A percentile compares a stretch with the other conserved stretches of the same genome.
These are phyloP conservation scores for Echinops telfairi DNA, from an alignment of 2,113 vertebrate genomes.

Conservation along the genomic window DNA sequence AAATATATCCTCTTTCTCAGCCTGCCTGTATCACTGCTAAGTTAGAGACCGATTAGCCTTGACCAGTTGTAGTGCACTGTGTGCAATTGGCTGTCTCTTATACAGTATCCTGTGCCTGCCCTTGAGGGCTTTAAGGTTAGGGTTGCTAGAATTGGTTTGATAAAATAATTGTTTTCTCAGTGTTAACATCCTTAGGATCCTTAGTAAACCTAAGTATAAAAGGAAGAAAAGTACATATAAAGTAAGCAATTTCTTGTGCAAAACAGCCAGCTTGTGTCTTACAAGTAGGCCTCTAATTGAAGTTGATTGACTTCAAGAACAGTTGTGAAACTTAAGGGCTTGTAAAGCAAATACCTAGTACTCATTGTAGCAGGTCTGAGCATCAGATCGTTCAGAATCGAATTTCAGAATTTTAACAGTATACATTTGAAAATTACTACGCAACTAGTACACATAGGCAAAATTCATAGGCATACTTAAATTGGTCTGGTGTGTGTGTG, in stretches of 20 bases:
- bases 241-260: constrained; percentile 53
- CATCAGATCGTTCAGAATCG: constrained; percentile 48
- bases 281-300: constrained; percentile 72
- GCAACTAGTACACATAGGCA: constrained; percentile 54
- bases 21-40: constrained; percentile 31
- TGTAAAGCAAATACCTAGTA: constrained; percentile 49
- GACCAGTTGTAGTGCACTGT: too few species aligned
- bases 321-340: constrained; percentile 55
- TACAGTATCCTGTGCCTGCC: constrained; percentile 72
- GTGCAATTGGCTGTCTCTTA: neutral
- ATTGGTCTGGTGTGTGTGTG: constrained; percentile 23
- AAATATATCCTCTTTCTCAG: constrained; percentile 67
- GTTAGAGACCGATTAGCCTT: neutral
- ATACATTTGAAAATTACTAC: constrained; percentile 68
- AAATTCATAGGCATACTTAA: constrained; percentile 59
- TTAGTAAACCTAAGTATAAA: constrained; percentile 41
- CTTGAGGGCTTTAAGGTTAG: constrained; percentile 57
- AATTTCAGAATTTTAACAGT: constrained; percentile 67
- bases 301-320: constrained; percentile 69
- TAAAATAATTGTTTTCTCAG: constrained; percentile 61
- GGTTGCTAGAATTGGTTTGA: constrained; percentile 51
- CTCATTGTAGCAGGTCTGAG: constrained; percentile 56
- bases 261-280: constrained; percentile 54
- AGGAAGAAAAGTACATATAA: constrained; percentile 11
- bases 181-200: constrained; percentile 59